Evolutionary conservation across 1,140 invertebrate genomes (phyloP).

Genomic region (Hesperophylax magnus): DNA sequence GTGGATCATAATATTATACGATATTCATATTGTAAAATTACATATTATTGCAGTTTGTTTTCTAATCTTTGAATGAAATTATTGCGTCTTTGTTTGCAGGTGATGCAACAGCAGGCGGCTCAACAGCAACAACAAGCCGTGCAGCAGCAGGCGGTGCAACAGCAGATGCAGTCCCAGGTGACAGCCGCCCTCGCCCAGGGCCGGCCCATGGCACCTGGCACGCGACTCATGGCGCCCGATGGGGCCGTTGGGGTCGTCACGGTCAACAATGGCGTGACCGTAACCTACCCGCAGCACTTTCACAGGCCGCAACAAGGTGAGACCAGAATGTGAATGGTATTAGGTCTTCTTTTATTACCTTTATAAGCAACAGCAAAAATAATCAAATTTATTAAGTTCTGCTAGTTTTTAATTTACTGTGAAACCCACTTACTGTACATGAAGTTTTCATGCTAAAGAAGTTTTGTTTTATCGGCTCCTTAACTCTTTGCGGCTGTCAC

Average conservation of each 20-base stretch:
- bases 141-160: constrained; percentile 61
- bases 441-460: no score
- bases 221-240: constrained; percentile 73
- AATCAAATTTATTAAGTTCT: no score
- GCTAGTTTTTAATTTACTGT: no score
- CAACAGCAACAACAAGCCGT: constrained; percentile 47
- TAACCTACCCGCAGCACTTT: constrained; percentile 73
- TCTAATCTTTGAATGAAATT: no score
- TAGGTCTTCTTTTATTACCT: background rate
- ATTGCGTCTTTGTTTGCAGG: background rate
- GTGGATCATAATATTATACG: no score
- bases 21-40: no score
- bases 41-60: no score
- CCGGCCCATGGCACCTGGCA: constrained; percentile 74
- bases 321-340: background rate
- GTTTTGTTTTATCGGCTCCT: no score
- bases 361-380: no score
- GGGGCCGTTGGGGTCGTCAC: constrained; percentile 77
- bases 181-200: constrained; percentile 75
- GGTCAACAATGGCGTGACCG: constrained; percentile 75
- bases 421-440: no score
- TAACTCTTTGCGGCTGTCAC: no score
- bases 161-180: constrained; percentile 74
- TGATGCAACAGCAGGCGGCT: constrained; percentile 17
- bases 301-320: constrained; percentile 51